These are phyloP conservation scores for Thermophis baileyi DNA, from an alignment of 2,113 vertebrate genomes.

Conservation along the genomic window DNA sequence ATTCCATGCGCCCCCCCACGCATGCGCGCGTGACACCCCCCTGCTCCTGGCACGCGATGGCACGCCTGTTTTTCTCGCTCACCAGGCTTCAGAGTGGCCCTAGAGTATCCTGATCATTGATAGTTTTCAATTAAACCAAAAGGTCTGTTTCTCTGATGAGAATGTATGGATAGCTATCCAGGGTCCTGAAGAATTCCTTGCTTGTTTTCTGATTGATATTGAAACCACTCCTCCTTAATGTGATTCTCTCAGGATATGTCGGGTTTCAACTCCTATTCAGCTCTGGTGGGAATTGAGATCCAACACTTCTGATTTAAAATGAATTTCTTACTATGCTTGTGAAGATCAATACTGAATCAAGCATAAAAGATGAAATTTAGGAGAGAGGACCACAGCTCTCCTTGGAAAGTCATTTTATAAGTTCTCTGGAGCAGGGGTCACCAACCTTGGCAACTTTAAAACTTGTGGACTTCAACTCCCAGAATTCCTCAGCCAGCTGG, in stretches of 20 bases:
- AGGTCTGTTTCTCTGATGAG: neutral
- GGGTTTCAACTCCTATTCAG: neutral
- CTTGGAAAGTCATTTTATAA: neutral
- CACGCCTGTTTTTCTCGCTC: no score
- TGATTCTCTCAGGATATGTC: neutral
- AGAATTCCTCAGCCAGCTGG: no score
- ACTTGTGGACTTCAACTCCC: no score
- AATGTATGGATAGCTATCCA: neutral
- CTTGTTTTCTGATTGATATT: neutral
- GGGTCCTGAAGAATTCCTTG: neutral
- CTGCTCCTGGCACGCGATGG: no score
- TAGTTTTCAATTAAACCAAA: neutral
- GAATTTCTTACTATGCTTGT: neutral
- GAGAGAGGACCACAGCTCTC: neutral
- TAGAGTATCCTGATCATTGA: neutral
- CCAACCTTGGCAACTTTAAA: no score
- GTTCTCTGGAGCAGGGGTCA: neutral
- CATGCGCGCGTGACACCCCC: no score
- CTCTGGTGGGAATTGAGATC: neutral
- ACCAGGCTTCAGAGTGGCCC: no score
- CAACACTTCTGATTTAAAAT: neutral
- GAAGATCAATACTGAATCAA: neutral
- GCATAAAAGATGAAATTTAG: neutral
- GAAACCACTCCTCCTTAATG: no score
- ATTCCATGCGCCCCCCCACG: no score